These are phyloP conservation scores for Gobio gobio DNA, from an alignment of 2,113 vertebrate genomes.

Conservation along the genomic window DNA sequence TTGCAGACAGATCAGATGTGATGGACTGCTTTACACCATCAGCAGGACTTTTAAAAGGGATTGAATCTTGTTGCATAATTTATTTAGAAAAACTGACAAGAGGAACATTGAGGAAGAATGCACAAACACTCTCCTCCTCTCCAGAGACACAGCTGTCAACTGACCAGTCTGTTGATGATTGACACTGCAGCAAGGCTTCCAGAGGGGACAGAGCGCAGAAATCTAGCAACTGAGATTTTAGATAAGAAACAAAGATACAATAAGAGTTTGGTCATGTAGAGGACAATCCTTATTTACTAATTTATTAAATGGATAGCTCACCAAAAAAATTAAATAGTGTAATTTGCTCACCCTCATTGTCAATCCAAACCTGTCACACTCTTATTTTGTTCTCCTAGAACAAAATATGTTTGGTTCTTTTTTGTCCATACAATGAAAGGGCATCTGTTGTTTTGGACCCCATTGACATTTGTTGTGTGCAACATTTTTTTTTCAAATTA, in stretches of 20 bases:
- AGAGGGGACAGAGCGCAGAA: background rate
- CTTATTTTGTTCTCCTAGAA: background rate
- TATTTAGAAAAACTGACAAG: too few species aligned
- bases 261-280: background rate
- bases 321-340: background rate
- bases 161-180: constrained; percentile 31
- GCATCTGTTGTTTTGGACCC: background rate
- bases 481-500: background rate
- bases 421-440: background rate
- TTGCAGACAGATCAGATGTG: constrained; percentile 7
- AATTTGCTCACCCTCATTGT: background rate
- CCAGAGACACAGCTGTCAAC: constrained; percentile 1
- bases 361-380: background rate
- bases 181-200: constrained; percentile 34
- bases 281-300: background rate
- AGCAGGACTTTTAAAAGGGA: background rate
- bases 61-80: background rate
- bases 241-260: constrained; percentile 10
- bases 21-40: constrained; percentile 10
- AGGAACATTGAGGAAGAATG: background rate
- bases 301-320: background rate
- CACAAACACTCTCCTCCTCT: too few species aligned
- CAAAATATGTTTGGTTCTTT: too few species aligned
- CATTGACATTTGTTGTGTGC: background rate
- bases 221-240: constrained; percentile 28